Percentiles rank a stretch among this genome's conserved stretches.
phyloP scores from a whole-genome alignment of 2,888 invertebrate genomes.

The Ophion slaviceki region DNA sequence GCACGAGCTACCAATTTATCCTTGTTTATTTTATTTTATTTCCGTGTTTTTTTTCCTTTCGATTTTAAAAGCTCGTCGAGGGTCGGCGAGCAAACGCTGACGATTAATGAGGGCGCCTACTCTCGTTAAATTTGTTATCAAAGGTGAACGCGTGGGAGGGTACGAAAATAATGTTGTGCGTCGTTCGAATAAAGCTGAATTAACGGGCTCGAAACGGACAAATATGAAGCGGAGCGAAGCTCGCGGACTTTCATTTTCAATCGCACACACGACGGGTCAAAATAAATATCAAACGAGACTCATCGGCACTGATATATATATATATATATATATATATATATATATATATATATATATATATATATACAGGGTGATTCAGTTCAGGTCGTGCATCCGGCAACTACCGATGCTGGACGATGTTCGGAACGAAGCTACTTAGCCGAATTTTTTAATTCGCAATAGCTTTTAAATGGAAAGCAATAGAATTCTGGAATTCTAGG shows the following conservation, averaged over 20 bases:
- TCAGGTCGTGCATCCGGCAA: too few relatives aligned
- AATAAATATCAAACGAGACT: constrained; percentile 13
- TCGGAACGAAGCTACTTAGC: too few relatives aligned
- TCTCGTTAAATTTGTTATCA: constrained; percentile 44
- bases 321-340: not conserved
- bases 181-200: constrained; percentile 29
- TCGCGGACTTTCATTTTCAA: constrained; percentile 49
- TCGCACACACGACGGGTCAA: constrained; percentile 19
- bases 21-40: constrained; percentile 21
- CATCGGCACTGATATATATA: not conserved
- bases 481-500: too few relatives aligned
- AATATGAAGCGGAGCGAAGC: constrained; percentile 44
- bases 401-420: too few relatives aligned
- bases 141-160: constrained; percentile 33
- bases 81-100: not conserved
- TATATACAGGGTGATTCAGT: too few relatives aligned
- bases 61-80: not conserved
- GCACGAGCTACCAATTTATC: constrained; percentile 18
- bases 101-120: constrained; percentile 26
- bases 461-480: too few relatives aligned
- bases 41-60: constrained; percentile 7
- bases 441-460: too few relatives aligned
- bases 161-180: constrained; percentile 19
- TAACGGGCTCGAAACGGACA: constrained; percentile 26
- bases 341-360: too few relatives aligned